phyloP scores from a whole-genome alignment of 2,113 vertebrate genomes.

The Sylvilagus bachmani region DNA sequence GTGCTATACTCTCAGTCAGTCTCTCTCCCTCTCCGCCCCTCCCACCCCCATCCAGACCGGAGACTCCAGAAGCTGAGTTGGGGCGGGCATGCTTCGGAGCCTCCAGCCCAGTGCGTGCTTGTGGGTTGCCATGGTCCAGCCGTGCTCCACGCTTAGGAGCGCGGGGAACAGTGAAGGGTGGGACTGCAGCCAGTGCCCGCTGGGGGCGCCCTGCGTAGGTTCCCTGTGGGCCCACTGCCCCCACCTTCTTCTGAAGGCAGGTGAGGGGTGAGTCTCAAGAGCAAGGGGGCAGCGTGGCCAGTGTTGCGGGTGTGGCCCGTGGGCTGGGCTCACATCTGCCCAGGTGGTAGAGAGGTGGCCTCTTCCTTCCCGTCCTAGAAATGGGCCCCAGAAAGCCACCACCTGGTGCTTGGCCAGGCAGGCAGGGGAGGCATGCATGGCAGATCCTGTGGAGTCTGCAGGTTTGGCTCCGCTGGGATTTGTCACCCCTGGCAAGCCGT shows the following conservation, averaged over 20 bases:
- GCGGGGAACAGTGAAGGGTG: not conserved
- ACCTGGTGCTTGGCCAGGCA: not conserved
- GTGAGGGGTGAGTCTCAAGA: not conserved
- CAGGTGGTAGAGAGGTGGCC: not conserved
- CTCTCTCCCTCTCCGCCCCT: too few species aligned
- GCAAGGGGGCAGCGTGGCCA: not conserved
- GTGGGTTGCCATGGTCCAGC: not conserved
- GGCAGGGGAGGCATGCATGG: slow-evolving; percentile 17
- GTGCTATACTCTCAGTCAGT: not conserved
- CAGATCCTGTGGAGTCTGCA: slow-evolving; percentile 63
- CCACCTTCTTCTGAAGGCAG: not conserved
- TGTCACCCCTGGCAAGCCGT: slow-evolving; percentile 80
- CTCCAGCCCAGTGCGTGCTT: rapidly evolving
- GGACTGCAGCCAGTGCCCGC: too few species aligned
- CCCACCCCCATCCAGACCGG: not conserved
- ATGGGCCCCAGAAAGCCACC: slow-evolving; percentile 54
- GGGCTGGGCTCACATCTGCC: not conserved
- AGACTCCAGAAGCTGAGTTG: not conserved
- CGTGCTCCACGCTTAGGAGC: not conserved
- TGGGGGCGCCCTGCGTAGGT: not conserved
- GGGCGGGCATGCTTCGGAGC: not conserved
- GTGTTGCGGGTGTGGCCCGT: not conserved
- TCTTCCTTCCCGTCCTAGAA: slow-evolving; percentile 72
- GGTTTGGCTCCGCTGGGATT: slow-evolving; percentile 74
- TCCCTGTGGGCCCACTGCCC: not conserved